A percentile compares a stretch with the other conserved stretches of the same genome.
phyloP scores from a whole-genome alignment of 1,140 invertebrate genomes.

The Glomeris maerens region DNA sequence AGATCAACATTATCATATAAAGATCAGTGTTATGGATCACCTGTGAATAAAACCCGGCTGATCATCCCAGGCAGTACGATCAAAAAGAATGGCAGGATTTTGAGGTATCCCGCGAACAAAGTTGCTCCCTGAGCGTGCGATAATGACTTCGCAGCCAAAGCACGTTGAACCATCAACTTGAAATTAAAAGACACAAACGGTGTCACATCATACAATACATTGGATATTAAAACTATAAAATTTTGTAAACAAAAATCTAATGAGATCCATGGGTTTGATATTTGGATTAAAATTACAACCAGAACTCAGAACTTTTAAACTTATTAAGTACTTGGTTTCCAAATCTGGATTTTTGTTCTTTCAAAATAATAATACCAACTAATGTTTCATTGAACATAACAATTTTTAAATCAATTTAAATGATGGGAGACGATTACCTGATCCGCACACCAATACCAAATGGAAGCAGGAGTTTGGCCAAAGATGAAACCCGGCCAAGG shows the following conservation, averaged over 20 bases:
- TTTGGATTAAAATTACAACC: too few species aligned
- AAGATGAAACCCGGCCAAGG: conserved; percentile 38
- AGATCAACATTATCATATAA: background rate
- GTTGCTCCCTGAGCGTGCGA: conserved; percentile 40
- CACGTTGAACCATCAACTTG: conserved; percentile 40
- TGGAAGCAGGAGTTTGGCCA: conserved; percentile 34
- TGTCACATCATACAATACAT: too few species aligned
- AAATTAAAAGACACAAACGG: too few species aligned
- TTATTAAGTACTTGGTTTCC: background rate
- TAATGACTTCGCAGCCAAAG: conserved; percentile 36
- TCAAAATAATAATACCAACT: too few species aligned
- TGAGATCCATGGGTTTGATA: too few species aligned
- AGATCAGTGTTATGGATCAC: conserved; percentile 20
- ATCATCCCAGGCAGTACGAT: conserved; percentile 43
- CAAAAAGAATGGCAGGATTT: conserved; percentile 38
- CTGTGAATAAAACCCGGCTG: conserved; percentile 34
- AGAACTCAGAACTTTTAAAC: conserved; percentile 5
- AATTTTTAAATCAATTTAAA: too few species aligned
- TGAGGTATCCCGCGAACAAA: conserved; percentile 38
- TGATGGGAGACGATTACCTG: conserved; percentile 31
- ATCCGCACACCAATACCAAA: conserved; percentile 42
- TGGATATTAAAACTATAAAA: too few species aligned
- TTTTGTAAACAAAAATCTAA: too few species aligned
- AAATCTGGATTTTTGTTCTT: too few species aligned
- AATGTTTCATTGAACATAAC: too few species aligned